Evolutionary conservation across 2,113 vertebrate genomes (phyloP), one percentile per base, ranked within the genome.

Genomic region (Muntiacus reevesi): DNA sequence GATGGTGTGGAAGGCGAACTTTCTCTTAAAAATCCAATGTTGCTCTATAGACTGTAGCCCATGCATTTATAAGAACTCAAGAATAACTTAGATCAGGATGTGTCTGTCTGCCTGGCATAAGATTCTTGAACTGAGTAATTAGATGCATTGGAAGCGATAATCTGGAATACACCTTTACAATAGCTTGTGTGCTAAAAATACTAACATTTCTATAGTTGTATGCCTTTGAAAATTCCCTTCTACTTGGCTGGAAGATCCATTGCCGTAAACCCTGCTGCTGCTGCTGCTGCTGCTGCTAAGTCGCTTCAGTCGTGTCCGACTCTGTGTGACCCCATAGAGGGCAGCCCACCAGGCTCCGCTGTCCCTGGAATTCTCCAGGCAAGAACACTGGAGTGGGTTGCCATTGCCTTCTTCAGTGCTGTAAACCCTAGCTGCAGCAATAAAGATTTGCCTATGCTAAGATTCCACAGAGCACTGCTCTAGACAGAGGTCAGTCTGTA

Each of bases 71-170:
- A 88, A 91, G 54, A 96, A 84, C 6, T 76, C 59, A 1, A 82
- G 47, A 92, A 88, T 82, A 25, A 89, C 21, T 67, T 47, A n/a
- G 17, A 21, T 94, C 40, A 87, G 40, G 71, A 54, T 92, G 15
- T 89, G 30, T 78, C 43, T 86, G 15, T 71, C 91, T 91, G 13
- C 79, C 33, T 45, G 64, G 17, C 74, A 79, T 79, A 12, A 43
- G 52, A 94, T 96, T 95, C 25, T 91, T 54, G 81, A 90, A 96
- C 52, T 92, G 7, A 90, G n/a, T 95, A 36, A 90, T 79, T 92
- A 89, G 84, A 64, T 64, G 45, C 23, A 67, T 27, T 92, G 50
- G 47, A 78, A 91, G 50, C 43, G 23, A 79, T 98, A 89, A 95
- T 21, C 52, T 76, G 64, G 27, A 89, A 55, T 78, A 11, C 23